phyloP scores from a whole-genome alignment of 2,888 invertebrate species.

The Pollenia labialis region DNA sequence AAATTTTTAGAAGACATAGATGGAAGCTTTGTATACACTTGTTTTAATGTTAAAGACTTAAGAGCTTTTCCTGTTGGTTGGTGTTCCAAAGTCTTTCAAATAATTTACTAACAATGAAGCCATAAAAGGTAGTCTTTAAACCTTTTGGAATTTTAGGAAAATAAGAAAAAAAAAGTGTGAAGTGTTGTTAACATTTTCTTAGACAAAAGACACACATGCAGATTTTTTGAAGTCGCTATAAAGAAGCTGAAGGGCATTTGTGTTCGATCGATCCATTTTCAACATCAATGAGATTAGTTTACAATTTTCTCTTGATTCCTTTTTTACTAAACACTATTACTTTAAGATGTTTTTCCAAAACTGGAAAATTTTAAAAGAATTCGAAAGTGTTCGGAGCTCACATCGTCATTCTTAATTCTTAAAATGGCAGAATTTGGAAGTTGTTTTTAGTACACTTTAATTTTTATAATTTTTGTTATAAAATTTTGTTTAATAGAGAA shows the following conservation, averaged over 20 bases:
- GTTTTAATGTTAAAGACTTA: slow-evolving; percentile 45
- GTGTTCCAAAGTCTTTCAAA: slow-evolving; percentile 12
- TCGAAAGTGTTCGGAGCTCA: no score
- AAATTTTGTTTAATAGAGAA: no score
- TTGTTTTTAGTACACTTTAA: no score
- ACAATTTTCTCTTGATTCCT: no score
- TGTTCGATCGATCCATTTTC: neutral
- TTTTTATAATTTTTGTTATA: no score
- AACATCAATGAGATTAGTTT: no score
- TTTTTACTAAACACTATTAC: no score
- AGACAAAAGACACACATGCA: neutral
- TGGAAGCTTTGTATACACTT: slow-evolving; percentile 51
- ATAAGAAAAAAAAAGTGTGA: slow-evolving; percentile 45
- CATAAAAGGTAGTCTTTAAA: slow-evolving; percentile 41
- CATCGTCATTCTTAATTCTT: no score
- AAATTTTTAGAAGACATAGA: slow-evolving; percentile 24
- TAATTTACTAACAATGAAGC: slow-evolving; percentile 35
- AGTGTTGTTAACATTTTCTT: slow-evolving; percentile 18
- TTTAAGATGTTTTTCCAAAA: no score
- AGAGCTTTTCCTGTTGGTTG: slow-evolving; percentile 41
- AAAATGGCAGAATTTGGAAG: no score
- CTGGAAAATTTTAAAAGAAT: no score
- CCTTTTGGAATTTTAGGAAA: slow-evolving; percentile 25
- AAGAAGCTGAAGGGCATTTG: neutral
- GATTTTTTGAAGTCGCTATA: neutral